Evolutionary conservation across 2,113 vertebrate genomes (phyloP).

Genomic region (Osmerus mordax): DNA sequence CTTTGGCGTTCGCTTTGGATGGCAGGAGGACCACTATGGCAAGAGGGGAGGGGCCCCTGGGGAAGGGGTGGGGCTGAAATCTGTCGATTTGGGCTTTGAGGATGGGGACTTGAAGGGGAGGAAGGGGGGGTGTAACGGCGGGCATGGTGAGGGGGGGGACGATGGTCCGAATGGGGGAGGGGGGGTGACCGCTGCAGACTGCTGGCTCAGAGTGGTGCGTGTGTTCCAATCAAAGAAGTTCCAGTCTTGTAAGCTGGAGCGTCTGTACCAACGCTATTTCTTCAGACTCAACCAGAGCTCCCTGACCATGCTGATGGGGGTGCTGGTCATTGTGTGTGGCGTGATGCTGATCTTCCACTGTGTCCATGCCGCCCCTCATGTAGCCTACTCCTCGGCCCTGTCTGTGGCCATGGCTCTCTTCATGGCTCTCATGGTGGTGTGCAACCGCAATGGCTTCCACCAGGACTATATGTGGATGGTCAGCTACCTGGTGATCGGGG

Average conservation of each 20-base stretch:
- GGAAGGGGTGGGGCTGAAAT: constrained; percentile 82
- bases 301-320: constrained; percentile 93
- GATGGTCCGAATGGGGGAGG: constrained; percentile 42
- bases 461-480: constrained; percentile 98
- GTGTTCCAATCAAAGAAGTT: constrained; percentile 97
- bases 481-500: constrained; percentile 88
- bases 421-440: constrained; percentile 90
- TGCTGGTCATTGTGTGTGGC: constrained; percentile 85
- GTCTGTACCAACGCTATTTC: constrained; percentile 96
- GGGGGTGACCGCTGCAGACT: constrained; percentile 68
- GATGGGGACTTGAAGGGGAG: constrained; percentile 74
- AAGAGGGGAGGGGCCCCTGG: constrained; percentile 69
- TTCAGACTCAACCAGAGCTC: constrained; percentile 98
- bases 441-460: constrained; percentile 91
- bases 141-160: constrained; percentile 55
- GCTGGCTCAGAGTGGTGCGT: constrained; percentile 79
- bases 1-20: constrained; percentile 80
- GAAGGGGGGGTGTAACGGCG: constrained; percentile 66
- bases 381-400: constrained; percentile 76
- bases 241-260: constrained; percentile 92
- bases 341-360: constrained; percentile 94
- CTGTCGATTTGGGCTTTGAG: constrained; percentile 82
- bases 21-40: constrained; percentile 93
- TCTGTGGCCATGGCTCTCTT: constrained; percentile 83
- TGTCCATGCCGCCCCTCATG: constrained; percentile 71